These are phyloP conservation scores for Agrochola macilenta DNA, from an alignment of 2,888 invertebrate genomes.

Conservation along the genomic window DNA sequence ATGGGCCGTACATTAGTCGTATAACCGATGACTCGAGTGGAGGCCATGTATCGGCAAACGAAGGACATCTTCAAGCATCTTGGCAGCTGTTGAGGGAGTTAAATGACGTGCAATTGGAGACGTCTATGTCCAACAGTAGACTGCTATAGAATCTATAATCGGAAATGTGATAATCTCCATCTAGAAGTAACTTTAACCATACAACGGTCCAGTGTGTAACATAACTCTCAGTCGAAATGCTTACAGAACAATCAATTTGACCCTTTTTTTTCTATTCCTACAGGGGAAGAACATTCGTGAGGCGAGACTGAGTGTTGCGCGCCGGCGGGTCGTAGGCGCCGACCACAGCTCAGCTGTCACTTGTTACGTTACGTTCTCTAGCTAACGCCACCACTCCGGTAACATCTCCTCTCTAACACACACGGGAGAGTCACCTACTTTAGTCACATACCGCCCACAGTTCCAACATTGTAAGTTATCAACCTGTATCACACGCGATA, in stretches of 20 bases:
- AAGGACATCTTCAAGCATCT: too few relatives aligned
- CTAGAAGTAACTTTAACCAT: background rate
- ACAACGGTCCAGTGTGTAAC: background rate
- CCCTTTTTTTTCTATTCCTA: slow-evolving; percentile 73
- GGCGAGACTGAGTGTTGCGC: slow-evolving; percentile 94
- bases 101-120: background rate
- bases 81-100: background rate
- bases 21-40: background rate
- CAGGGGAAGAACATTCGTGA: slow-evolving; percentile 96
- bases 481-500: slow-evolving; percentile 46
- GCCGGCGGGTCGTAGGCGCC: slow-evolving; percentile 83
- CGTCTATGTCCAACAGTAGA: background rate
- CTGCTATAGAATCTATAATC: background rate
- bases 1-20: too few relatives aligned
- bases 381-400: slow-evolving; percentile 63
- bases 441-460: slow-evolving; percentile 61
- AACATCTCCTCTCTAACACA: slow-evolving; percentile 53
- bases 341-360: slow-evolving; percentile 45
- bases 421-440: slow-evolving; percentile 40
- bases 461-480: slow-evolving; percentile 48
- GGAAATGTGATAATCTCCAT: background rate
- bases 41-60: background rate
- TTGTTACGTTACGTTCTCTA: slow-evolving; percentile 50
- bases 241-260: background rate
- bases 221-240: background rate